Conservation (phyloP, 2,888 invertebrate species). For the Napeogenes inachia region DNA sequence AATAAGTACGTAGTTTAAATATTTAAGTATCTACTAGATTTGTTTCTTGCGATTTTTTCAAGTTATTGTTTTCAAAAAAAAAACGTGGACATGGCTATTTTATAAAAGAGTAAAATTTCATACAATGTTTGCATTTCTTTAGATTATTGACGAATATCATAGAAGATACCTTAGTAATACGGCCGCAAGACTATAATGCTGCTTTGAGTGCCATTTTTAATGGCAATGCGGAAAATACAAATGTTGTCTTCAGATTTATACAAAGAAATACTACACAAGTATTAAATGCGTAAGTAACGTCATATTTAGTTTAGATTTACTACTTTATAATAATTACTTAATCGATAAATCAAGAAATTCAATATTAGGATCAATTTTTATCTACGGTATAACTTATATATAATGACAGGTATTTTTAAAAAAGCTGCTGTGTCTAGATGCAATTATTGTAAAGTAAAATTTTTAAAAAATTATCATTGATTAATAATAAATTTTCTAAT, state of each 20-base stretch:
- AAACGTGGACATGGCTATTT: background rate
- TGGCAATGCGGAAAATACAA: slow-evolving; percentile 76
- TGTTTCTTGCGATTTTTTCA: too few relatives aligned
- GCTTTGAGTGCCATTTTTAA: slow-evolving; percentile 69
- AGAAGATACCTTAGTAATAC: slow-evolving; percentile 49
- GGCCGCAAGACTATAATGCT: slow-evolving; percentile 67
- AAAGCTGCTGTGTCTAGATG: background rate
- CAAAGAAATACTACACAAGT: slow-evolving; percentile 45
- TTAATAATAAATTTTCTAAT: too few relatives aligned
- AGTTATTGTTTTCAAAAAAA: too few relatives aligned
- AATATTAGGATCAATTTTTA: too few relatives aligned
- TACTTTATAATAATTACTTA: too few relatives aligned
- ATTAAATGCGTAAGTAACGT: slow-evolving; percentile 51
- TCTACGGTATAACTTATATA: background rate
- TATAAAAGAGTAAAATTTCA: background rate
- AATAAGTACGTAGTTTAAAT: slow-evolving; percentile 47
- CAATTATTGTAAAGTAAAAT: too few relatives aligned
- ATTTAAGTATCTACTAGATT: too few relatives aligned
- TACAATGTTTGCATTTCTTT: slow-evolving; percentile 8
- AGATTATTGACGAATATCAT: slow-evolving; percentile 55
- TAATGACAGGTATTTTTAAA: background rate
- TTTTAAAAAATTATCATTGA: too few relatives aligned
- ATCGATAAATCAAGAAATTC: too few relatives aligned
- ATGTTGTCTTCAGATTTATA: slow-evolving; percentile 73
- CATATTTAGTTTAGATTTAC: background rate